These are phyloP conservation scores for Chloroclysta siterata DNA, from an alignment of 2,888 invertebrate genomes.

Conservation along the genomic window DNA sequence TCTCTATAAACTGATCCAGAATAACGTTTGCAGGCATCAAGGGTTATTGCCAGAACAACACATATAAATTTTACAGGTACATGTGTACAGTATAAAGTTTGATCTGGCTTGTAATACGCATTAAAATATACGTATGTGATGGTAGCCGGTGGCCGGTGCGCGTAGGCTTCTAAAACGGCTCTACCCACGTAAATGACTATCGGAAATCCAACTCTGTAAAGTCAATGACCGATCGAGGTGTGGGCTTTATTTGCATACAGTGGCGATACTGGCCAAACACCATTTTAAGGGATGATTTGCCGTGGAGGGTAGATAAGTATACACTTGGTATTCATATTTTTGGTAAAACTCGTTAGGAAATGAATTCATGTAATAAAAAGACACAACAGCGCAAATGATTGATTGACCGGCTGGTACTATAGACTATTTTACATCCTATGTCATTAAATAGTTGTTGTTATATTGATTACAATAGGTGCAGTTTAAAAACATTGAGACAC, in stretches of 20 bases:
- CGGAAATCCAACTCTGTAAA: conserved; percentile 39
- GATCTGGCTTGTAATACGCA: conserved; percentile 12
- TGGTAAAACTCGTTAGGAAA: background rate
- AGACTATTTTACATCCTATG: too few species aligned
- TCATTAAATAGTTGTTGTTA: too few species aligned
- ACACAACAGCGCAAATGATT: too few species aligned
- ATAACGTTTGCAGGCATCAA: conserved; percentile 43
- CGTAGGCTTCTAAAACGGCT: conserved; percentile 50
- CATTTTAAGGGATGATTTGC: conserved; percentile 42
- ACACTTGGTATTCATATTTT: background rate
- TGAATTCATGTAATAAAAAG: too few species aligned
- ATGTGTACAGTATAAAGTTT: conserved; percentile 24
- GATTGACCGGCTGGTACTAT: too few species aligned
- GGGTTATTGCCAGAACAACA: conserved; percentile 31
- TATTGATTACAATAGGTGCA: conserved; percentile 31
- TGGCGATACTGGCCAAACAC: conserved; percentile 42
- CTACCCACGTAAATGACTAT: conserved; percentile 48
- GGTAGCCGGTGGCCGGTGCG: conserved; percentile 40
- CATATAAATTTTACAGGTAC: conserved; percentile 25
- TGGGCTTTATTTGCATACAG: conserved; percentile 46
- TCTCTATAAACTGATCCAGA: conserved; percentile 7
- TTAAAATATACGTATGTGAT: conserved; percentile 41
- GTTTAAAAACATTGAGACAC: conserved; percentile 36
- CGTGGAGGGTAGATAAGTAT: conserved; percentile 22
- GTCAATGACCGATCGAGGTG: conserved; percentile 54